Conservation (phyloP, 1,140 invertebrate genomes). For the Octopus sinensis region DNA sequence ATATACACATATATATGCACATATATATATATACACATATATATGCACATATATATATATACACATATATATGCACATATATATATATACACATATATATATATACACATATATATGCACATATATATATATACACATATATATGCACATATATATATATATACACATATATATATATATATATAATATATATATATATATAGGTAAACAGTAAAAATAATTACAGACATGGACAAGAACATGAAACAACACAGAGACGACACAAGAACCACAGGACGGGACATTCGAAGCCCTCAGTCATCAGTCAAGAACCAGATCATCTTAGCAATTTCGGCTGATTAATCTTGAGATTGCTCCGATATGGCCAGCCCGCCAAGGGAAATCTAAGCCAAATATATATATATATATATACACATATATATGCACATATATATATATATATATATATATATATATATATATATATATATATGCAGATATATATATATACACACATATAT, state of each 20-base stretch:
- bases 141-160: conserved; percentile 9
- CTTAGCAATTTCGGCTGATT: no score
- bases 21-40: not conserved
- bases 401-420: conserved; percentile 13
- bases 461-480: conserved; percentile 24
- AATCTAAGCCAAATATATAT: no score
- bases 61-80: not conserved
- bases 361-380: no score
- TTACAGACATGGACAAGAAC: no score
- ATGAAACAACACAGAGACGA: no score
- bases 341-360: no score
- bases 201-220: no score
- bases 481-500: conserved; percentile 12
- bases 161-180: not conserved
- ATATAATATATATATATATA: conserved; percentile 1
- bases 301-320: no score
- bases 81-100: not conserved
- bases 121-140: conserved; percentile 12
- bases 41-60: not conserved
- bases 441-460: conserved; percentile 23
- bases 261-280: no score
- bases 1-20: not conserved
- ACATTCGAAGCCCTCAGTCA: no score
- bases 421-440: conserved; percentile 16
- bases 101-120: conserved; percentile 13